phyloP scores from a whole-genome alignment of 1,140 invertebrate species.

The Cydia pomonella region DNA sequence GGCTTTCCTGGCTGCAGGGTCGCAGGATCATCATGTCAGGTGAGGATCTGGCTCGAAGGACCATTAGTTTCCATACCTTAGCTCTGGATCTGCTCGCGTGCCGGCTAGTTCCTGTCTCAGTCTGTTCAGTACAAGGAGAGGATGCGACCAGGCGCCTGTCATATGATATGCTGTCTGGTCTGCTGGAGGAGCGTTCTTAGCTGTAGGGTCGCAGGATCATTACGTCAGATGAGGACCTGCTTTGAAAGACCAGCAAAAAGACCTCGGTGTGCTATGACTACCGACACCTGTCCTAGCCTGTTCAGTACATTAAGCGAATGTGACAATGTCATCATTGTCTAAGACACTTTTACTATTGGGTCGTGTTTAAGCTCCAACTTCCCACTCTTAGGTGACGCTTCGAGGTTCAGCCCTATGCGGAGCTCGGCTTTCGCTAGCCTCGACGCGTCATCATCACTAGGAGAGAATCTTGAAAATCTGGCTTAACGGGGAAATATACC shows the following conservation, averaged over 20 bases:
- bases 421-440: too few species aligned
- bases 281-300: slow-evolving; percentile 88
- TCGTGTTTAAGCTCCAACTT: too few species aligned
- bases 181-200: slow-evolving; percentile 95
- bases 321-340: slow-evolving; percentile 94
- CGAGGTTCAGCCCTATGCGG: too few species aligned
- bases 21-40: slow-evolving; percentile 94
- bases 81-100: slow-evolving; percentile 93
- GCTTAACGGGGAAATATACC: slow-evolving; percentile 90
- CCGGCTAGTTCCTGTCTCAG: slow-evolving; percentile 60
- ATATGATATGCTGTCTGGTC: slow-evolving; percentile 98
- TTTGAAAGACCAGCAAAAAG: background rate
- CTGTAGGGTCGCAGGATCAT: slow-evolving; percentile 86
- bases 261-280: too few species aligned
- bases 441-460: too few species aligned
- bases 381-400: too few species aligned
- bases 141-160: slow-evolving; percentile 95
- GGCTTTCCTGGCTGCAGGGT: slow-evolving; percentile 95
- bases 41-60: slow-evolving; percentile 83
- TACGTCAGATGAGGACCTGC: slow-evolving; percentile 60
- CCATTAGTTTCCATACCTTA: slow-evolving; percentile 82
- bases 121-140: slow-evolving; percentile 90
- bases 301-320: slow-evolving; percentile 96
- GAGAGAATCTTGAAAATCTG: slow-evolving; percentile 82
- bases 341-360: too few species aligned